These are phyloP conservation scores for Alouatta palliata DNA, from an alignment of 2,113 vertebrate species.

Conservation along the genomic window DNA sequence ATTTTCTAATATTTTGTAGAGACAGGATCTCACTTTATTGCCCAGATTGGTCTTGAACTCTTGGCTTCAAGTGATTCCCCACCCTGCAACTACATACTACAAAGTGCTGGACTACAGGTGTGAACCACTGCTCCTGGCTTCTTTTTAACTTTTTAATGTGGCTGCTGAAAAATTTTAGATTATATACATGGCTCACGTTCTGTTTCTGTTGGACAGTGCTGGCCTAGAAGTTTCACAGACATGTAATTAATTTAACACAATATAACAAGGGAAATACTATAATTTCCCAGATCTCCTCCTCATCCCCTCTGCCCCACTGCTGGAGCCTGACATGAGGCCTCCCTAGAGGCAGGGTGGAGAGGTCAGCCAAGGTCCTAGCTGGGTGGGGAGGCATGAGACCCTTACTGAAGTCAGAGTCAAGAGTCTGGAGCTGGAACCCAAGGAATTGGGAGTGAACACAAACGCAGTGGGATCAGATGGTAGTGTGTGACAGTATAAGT, in stretches of 20 bases:
- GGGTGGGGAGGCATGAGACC: background rate
- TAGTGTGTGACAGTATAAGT: background rate
- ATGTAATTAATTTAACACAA: background rate
- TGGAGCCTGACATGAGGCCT: background rate
- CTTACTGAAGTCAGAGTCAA: background rate
- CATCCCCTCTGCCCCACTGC: no score
- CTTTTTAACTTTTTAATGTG: background rate
- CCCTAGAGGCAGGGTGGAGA: background rate
- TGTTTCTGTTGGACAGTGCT: background rate
- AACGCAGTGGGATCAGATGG: background rate
- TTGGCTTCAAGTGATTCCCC: background rate
- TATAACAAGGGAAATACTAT: background rate
- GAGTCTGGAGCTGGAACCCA: background rate
- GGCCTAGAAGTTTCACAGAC: background rate
- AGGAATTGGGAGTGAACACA: background rate
- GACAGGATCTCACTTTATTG: background rate
- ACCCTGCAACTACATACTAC: background rate
- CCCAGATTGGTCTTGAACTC: background rate
- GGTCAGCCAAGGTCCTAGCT: background rate
- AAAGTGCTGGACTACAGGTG: background rate
- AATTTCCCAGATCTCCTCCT: background rate
- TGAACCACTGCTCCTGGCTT: background rate
- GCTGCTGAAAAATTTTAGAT: background rate
- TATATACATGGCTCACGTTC: background rate
- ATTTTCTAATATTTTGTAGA: background rate